phyloP scores from a whole-genome alignment of 2,113 vertebrate species.

The Cyanoderma ruficeps region DNA sequence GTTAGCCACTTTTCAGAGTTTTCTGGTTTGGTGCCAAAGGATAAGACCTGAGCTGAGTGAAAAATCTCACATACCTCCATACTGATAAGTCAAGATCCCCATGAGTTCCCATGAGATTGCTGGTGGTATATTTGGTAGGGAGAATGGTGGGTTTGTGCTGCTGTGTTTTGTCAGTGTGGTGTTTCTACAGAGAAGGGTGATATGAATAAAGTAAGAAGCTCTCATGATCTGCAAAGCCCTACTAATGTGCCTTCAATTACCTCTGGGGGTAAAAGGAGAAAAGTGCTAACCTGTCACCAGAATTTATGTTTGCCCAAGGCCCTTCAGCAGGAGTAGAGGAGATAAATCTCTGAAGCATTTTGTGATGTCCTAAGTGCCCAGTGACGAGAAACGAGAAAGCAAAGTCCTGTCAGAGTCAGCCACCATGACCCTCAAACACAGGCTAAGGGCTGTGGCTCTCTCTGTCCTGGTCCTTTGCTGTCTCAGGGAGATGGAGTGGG shows the following conservation, averaged over 20 bases:
- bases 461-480: background rate
- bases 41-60: background rate
- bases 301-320: background rate
- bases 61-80: background rate
- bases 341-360: background rate
- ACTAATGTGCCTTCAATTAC: background rate
- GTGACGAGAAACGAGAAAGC: background rate
- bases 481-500: background rate
- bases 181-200: background rate
- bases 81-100: background rate
- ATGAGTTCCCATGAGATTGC: background rate
- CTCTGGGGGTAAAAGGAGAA: background rate
- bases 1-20: background rate
- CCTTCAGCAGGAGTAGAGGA: background rate
- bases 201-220: background rate
- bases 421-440: background rate
- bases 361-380: background rate
- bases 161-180: background rate
- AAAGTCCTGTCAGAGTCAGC: background rate
- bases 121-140: background rate
- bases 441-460: background rate
- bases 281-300: background rate
- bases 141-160: background rate
- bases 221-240: background rate
- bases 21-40: background rate